These are phyloP conservation scores for Eudyptes chrysolophus DNA, from an alignment of 2,113 vertebrate species.

Conservation along the genomic window DNA sequence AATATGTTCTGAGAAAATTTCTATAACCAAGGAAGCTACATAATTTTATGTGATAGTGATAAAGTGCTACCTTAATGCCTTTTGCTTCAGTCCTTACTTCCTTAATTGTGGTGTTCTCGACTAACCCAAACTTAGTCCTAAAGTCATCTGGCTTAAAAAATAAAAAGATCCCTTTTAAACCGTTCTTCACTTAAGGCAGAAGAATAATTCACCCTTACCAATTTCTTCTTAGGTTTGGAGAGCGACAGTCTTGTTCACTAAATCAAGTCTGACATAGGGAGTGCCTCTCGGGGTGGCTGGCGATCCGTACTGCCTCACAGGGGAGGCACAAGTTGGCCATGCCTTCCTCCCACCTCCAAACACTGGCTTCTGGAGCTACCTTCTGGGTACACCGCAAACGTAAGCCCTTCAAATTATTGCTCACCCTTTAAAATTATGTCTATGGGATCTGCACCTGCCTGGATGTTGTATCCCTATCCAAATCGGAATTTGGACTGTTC, in stretches of 20 bases:
- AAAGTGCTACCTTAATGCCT: not conserved
- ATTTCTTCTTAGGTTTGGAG: not conserved
- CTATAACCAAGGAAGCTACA: not conserved
- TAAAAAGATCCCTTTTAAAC: not conserved
- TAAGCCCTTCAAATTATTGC: not conserved
- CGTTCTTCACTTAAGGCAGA: not conserved
- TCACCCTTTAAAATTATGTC: not conserved
- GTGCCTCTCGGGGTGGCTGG: not conserved
- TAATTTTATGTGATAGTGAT: not conserved
- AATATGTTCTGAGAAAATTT: not conserved
- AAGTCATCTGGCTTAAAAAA: not conserved
- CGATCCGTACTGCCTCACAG: fast-evolving
- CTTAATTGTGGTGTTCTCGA: not conserved
- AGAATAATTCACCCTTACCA: not conserved
- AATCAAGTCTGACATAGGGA: not conserved
- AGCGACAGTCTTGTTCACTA: not conserved
- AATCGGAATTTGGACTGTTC: not conserved
- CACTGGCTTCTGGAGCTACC: not conserved
- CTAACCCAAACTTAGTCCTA: not conserved
- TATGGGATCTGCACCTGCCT: not conserved
- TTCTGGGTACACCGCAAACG: not conserved
- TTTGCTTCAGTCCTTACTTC: not conserved
- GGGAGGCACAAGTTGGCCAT: not conserved
- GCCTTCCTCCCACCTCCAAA: not conserved
- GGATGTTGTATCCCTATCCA: not conserved